Evolutionary conservation across 2,113 vertebrate species (phyloP).

Genomic region (Motacilla tschutschensis): DNA sequence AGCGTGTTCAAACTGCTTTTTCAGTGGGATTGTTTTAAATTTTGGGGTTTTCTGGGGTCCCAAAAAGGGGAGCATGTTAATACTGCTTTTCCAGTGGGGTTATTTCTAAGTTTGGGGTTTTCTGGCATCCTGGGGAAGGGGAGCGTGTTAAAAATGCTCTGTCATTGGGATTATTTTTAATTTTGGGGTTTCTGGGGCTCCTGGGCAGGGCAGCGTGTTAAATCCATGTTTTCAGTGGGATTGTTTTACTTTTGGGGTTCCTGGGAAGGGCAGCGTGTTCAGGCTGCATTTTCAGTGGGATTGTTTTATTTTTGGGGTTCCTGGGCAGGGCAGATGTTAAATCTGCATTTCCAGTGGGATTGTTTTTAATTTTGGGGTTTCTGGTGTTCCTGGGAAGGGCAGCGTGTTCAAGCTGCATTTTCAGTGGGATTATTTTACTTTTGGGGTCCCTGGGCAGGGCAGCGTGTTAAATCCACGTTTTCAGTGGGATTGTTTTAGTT

Average conservation of each 20-base stretch:
- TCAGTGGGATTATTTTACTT: neutral
- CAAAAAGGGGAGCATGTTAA: neutral
- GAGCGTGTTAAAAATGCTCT: accelerated
- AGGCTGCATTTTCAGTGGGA: too few relatives aligned
- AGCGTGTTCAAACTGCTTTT: too few relatives aligned
- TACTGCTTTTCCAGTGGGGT: neutral
- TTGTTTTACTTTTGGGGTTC: too few relatives aligned
- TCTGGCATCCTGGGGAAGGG: neutral
- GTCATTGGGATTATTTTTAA: neutral
- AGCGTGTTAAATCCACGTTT: neutral
- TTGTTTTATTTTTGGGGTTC: too few relatives aligned
- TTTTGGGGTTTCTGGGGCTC: too few relatives aligned
- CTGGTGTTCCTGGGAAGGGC: accelerated
- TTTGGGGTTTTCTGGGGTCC: too few relatives aligned
- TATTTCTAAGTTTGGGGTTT: neutral
- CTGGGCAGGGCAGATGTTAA: accelerated
- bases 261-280: too few relatives aligned
- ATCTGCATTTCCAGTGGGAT: accelerated
- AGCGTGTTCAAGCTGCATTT: accelerated
- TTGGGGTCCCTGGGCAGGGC: neutral
- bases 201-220: too few relatives aligned
- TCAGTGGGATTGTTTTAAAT: too few relatives aligned
- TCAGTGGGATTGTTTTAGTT: neutral
- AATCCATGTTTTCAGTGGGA: too few relatives aligned
- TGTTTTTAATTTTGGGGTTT: neutral